Evolutionary conservation across 2,113 vertebrate species (phyloP).

Genomic region (Gymnogyps californianus): DNA sequence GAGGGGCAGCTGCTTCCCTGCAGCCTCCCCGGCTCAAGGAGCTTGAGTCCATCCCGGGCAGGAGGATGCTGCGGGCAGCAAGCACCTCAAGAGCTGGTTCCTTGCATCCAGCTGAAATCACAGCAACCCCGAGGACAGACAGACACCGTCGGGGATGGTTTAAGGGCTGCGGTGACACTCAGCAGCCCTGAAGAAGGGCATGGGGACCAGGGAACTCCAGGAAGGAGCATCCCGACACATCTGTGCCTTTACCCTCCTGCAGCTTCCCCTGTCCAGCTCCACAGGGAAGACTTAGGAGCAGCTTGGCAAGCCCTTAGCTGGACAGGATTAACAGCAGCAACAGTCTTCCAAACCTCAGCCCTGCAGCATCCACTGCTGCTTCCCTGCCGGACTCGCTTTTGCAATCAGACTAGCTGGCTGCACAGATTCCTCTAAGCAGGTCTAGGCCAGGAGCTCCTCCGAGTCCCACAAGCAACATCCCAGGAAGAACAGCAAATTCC

Average conservation of each 20-base stretch:
- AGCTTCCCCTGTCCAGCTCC: neutral
- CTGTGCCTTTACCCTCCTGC: neutral
- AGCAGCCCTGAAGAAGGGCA: neutral
- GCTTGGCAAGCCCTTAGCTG: neutral
- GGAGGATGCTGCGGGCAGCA: neutral
- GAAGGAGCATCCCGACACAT: neutral
- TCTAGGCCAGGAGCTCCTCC: neutral
- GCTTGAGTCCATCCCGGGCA: neutral
- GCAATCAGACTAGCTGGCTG: neutral
- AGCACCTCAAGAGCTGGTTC: neutral
- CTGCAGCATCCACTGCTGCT: neutral
- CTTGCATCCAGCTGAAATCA: neutral
- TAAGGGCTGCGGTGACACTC: neutral
- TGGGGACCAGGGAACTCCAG: rapidly evolving
- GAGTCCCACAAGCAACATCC: neutral
- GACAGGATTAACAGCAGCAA: neutral
- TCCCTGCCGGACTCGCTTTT: neutral
- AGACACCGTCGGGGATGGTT: neutral
- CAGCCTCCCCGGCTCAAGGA: neutral
- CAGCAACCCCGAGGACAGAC: neutral
- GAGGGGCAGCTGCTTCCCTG: neutral
- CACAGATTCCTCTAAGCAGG: neutral
- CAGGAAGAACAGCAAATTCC: neutral
- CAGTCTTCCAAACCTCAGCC: neutral
- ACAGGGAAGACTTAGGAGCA: neutral